Base-by-base conservation (phyloP, 2,888 invertebrate genomes). In the Papilio demoleus region DNA sequence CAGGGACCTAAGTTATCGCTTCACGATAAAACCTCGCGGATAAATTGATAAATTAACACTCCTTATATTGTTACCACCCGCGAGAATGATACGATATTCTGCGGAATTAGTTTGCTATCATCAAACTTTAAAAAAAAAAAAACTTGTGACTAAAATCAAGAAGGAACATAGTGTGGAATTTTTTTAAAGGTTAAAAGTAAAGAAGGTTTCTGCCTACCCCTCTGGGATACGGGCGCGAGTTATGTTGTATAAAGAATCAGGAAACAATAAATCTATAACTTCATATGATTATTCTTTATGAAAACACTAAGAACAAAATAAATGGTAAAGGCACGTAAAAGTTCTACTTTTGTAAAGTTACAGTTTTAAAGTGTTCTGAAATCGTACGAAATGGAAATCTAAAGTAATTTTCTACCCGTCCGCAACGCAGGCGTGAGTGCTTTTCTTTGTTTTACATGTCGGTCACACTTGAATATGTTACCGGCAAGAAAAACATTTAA, bases 1-100 rank as follows among this genome's bases (percentile, higher is more conserved):
- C 68, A 68, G 63, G 68, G 63, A 63, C 58, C 58, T 58, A 63
- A 68, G 68, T 68, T 63, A 68, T 63, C 63, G 58, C 27, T 63
- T 58, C 34, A 56, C 62, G 67, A 67, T 67, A 62, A 56, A 67
- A 12, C 22, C 42, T 24, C 22, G 19, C 17, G 56, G 38, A 36
- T 63, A 63, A 68, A 68, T 64, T 63, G 68, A 64, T 47, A 68
- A 63, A 68, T 68, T 68, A 64, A 59, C 63, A 12, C 19, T 56
- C 17, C 31, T 31, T 56, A 53, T 53, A 31, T 17, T 56, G 53
- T 56, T 56, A 53, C 27, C 27, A 27, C 50, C n/a, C n/a, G 8
- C 31, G 31, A 31, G 17, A 27, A 53, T 3, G 1, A n/a, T 31
- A 8, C 22, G 22, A 47, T 53, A 27, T 53, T 27, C 27, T 53